phyloP scores from a whole-genome alignment of 2,797 vertebrate species.

The Sebastolobus alascanus region DNA sequence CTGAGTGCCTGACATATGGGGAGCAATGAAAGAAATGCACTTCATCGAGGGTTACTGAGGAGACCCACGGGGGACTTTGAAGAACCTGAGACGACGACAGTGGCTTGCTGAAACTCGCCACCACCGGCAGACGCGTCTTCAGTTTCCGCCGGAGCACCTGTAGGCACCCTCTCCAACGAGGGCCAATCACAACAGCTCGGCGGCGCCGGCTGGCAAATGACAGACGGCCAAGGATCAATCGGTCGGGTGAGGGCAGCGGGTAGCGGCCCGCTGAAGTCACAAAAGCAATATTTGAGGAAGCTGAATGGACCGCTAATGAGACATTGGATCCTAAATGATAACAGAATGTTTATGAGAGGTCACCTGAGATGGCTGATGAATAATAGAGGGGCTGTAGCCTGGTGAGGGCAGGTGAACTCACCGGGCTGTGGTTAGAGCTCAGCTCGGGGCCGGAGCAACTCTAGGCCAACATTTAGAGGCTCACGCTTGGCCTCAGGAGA shows the following conservation, averaged over 20 bases:
- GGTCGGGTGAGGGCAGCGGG: constrained; percentile 31
- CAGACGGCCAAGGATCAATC: constrained; percentile 54
- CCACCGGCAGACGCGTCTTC: constrained; percentile 48
- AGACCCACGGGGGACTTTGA: constrained; percentile 37
- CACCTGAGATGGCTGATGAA: constrained; percentile 75
- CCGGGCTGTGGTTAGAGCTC: constrained; percentile 44
- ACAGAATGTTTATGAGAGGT: constrained; percentile 80
- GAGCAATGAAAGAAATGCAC: constrained; percentile 21
- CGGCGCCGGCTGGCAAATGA: constrained; percentile 27
- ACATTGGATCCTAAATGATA: constrained; percentile 84
- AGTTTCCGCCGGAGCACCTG: constrained; percentile 56
- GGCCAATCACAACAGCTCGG: constrained; percentile 16
- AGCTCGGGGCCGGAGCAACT: constrained; percentile 18
- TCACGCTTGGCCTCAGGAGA: constrained; percentile 7
- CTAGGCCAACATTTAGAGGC: constrained; percentile 45
- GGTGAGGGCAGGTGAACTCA: constrained; percentile 56
- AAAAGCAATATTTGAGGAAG: constrained; percentile 68
- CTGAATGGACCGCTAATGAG: constrained; percentile 79
- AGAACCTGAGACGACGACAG: constrained; percentile 68
- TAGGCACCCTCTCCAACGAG: constrained; percentile 19
- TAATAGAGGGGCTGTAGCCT: constrained; percentile 71
- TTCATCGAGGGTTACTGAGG: constrained; percentile 52
- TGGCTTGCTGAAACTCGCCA: constrained; percentile 65
- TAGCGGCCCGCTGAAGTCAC: constrained; percentile 40
- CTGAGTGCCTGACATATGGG: constrained; percentile 3